phyloP scores from a whole-genome alignment of 2,113 vertebrate genomes.

The Caranx ignobilis region DNA sequence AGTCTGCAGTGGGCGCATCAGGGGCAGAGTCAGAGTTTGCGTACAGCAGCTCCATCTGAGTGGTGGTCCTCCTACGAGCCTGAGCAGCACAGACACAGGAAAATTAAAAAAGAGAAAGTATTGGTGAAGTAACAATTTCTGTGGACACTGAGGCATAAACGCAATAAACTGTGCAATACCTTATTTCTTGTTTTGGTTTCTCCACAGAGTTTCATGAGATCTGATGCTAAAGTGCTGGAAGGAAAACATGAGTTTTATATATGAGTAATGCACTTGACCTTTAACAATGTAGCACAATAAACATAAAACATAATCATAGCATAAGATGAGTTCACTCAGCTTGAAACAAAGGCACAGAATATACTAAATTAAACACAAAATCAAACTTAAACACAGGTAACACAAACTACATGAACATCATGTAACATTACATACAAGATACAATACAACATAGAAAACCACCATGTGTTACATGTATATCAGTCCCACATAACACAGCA shows the following conservation, averaged over 20 bases:
- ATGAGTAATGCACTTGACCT: too few relatives aligned
- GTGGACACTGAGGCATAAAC: neutral
- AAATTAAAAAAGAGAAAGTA: neutral
- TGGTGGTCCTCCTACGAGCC: slow-evolving; percentile 95
- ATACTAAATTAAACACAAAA: neutral
- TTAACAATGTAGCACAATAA: neutral
- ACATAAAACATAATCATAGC: neutral
- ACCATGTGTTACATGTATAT: too few relatives aligned
- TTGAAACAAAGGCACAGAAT: neutral
- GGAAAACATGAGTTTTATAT: neutral
- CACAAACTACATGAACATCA: too few relatives aligned
- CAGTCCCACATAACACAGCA: too few relatives aligned
- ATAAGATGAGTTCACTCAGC: too few relatives aligned
- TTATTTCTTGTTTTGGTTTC: slow-evolving; percentile 94
- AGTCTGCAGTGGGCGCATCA: slow-evolving; percentile 83
- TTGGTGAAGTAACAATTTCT: fast-evolving
- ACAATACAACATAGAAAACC: too few relatives aligned
- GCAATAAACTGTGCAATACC: slow-evolving; percentile 77
- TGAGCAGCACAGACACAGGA: slow-evolving; percentile 48
- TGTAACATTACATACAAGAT: too few relatives aligned
- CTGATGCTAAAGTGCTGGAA: slow-evolving; percentile 89
- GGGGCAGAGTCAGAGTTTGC: slow-evolving; percentile 90
- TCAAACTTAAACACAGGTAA: neutral
- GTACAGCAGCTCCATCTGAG: slow-evolving; percentile 97
- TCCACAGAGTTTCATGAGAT: slow-evolving; percentile 94